Evolutionary conservation across 2,797 vertebrate genomes (phyloP).

Genomic region (Meriones psammophilus): DNA sequence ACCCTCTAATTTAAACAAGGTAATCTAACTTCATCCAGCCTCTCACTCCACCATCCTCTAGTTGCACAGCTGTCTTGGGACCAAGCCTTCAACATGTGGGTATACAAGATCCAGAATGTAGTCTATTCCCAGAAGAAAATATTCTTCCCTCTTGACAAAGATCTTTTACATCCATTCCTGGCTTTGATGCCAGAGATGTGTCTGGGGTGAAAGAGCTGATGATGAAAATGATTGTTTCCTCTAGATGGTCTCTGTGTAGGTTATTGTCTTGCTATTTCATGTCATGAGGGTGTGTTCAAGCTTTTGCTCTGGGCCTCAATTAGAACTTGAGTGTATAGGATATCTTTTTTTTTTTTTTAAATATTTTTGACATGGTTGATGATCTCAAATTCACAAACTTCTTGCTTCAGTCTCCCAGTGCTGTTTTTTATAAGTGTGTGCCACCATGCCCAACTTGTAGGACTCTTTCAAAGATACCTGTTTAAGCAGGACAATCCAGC

Average conservation of each 20-base stretch:
- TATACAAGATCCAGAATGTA: not conserved
- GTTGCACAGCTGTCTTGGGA: not conserved
- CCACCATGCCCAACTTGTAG: not conserved
- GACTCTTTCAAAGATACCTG: not conserved
- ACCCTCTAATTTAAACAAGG: not conserved
- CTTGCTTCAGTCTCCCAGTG: not conserved
- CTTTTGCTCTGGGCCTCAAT: not conserved
- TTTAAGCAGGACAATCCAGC: not conserved
- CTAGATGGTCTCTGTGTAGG: accelerated
- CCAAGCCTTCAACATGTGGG: not conserved
- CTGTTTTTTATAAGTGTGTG: not conserved
- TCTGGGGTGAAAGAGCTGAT: accelerated
- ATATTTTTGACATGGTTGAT: not conserved
- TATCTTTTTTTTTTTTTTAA: not conserved
- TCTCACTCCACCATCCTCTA: not conserved
- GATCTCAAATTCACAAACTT: not conserved
- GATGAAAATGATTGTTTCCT: not conserved
- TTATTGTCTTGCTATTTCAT: not conserved
- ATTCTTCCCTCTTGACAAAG: accelerated
- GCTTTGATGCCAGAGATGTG: not conserved
- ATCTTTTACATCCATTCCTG: not conserved
- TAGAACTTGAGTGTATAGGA: not conserved
- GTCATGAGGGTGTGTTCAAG: not conserved
- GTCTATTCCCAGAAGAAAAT: not conserved
- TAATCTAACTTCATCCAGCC: not conserved